Conservation (phyloP, 2,113 vertebrate genomes). For the Rhabdornis inornatus region DNA sequence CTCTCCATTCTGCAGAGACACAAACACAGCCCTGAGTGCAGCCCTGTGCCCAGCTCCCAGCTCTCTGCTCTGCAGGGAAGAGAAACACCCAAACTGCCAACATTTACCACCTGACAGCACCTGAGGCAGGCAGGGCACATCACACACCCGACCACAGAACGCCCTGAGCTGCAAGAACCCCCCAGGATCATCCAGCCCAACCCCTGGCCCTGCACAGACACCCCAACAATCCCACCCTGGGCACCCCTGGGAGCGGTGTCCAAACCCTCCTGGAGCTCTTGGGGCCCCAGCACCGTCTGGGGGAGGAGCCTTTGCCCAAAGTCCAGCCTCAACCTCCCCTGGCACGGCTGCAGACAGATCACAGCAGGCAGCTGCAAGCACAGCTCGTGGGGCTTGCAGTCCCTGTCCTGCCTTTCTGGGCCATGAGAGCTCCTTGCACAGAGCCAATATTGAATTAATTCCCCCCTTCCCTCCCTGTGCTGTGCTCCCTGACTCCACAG, state of each 20-base stretch:
- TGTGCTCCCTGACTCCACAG: not conserved
- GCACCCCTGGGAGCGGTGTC: not conserved
- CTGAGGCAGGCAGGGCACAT: not conserved
- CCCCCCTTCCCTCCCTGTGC: not conserved
- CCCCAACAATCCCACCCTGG: not conserved
- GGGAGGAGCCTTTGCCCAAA: not conserved
- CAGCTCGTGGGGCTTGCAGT: not conserved
- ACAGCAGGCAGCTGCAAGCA: not conserved
- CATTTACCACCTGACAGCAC: not conserved
- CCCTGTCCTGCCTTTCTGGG: not conserved
- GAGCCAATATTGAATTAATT: not conserved
- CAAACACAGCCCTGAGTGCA: not conserved
- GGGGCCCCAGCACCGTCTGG: not conserved
- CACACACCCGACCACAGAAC: not conserved
- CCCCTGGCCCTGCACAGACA: not conserved
- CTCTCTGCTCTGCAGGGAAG: not conserved
- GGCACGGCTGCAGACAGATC: not conserved
- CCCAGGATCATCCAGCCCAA: accelerated
- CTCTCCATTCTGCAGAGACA: conserved; percentile 86
- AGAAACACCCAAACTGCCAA: not conserved
- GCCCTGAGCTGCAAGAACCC: not conserved
- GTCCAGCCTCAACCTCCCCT: not conserved
- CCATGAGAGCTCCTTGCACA: not conserved
- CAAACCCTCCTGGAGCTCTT: not conserved
- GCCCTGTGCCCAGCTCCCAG: not conserved